phyloP scores from a whole-genome alignment of 2,113 vertebrate species.

The Stegostoma tigrinum region DNA sequence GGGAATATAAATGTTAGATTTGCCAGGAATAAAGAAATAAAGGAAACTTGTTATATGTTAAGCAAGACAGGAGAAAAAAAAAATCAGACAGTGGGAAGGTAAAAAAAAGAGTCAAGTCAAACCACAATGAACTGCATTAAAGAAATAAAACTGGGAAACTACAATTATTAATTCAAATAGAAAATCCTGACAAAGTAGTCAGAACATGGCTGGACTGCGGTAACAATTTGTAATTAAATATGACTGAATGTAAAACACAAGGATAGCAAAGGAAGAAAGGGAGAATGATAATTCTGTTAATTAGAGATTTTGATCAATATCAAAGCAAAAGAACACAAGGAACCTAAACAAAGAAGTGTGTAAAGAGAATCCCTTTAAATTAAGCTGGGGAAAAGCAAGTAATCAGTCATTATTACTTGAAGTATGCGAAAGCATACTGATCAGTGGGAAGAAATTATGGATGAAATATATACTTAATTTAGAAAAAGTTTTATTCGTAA shows the following conservation, averaged over 20 bases:
- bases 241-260: neutral
- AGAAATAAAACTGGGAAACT: neutral
- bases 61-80: neutral
- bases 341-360: neutral
- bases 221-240: neutral
- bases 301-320: neutral
- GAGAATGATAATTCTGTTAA: neutral
- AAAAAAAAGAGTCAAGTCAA: neutral
- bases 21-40: neutral
- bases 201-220: neutral
- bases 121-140: neutral
- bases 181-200: neutral
- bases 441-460: neutral
- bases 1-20: neutral
- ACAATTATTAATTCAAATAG: neutral
- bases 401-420: neutral
- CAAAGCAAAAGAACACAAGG: conserved; percentile 12
- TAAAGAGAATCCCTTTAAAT: neutral
- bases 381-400: neutral
- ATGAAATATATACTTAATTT: neutral
- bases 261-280: neutral
- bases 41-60: neutral
- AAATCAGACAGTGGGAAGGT: neutral
- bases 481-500: neutral
- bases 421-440: neutral